Evolutionary conservation across 2,888 invertebrate genomes (phyloP).

Genomic region (Smittia sp.): DNA sequence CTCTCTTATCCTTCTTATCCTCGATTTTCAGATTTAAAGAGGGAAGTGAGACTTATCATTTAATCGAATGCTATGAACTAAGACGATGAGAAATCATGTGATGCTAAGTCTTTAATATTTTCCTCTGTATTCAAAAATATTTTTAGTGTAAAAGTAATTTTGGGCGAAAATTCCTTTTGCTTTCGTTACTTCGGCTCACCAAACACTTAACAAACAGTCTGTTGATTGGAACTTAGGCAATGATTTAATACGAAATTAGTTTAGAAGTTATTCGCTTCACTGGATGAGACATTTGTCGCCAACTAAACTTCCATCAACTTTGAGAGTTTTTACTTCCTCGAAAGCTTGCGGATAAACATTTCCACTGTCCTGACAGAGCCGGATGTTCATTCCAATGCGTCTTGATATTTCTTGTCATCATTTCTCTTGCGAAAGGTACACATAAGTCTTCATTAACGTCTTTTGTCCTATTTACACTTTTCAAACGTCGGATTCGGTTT

Average conservation of each 20-base stretch:
- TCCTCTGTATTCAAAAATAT: slow-evolving; percentile 21
- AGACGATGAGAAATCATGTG: too few species aligned
- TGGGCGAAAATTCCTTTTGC: neutral
- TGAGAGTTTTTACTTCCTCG: too few species aligned
- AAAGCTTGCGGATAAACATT: too few species aligned
- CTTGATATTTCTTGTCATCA: neutral
- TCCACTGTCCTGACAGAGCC: neutral
- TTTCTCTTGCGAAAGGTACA: slow-evolving; percentile 23
- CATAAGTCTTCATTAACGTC: slow-evolving; percentile 32
- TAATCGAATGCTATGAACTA: too few species aligned
- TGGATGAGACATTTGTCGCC: too few species aligned
- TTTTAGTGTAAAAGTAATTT: slow-evolving; percentile 26
- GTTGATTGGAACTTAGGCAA: neutral
- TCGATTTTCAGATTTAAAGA: too few species aligned
- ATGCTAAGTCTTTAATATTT: too few species aligned
- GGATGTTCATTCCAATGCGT: too few species aligned
- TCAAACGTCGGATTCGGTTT: neutral
- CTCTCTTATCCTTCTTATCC: too few species aligned
- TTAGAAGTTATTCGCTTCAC: neutral
- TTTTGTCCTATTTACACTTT: slow-evolving; percentile 24
- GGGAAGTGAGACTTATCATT: too few species aligned
- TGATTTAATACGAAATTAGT: neutral
- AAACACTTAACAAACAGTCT: slow-evolving; percentile 32
- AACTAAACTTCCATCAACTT: too few species aligned
- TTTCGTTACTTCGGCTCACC: neutral